Conservation (phyloP, 2,888 invertebrate genomes). For the Deilephila elpenor region DNA sequence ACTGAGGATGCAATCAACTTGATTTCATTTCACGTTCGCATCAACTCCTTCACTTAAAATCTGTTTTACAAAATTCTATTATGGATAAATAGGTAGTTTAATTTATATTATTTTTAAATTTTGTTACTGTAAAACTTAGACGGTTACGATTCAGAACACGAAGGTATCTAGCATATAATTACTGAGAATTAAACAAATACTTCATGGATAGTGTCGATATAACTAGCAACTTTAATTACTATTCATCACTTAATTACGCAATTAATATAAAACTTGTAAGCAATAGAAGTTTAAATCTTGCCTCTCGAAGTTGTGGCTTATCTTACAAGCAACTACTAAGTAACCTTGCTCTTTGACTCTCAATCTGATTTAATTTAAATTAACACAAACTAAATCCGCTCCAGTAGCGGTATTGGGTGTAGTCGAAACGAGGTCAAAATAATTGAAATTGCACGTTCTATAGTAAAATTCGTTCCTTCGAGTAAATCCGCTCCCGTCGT, state of each 20-base stretch:
- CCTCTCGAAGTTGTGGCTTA: neutral
- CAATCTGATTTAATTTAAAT: constrained; percentile 27
- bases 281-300: neutral
- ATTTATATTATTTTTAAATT: neutral
- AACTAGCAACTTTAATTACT: too few species aligned
- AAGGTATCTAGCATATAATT: too few species aligned
- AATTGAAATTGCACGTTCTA: constrained; percentile 30
- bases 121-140: too few species aligned
- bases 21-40: constrained; percentile 56
- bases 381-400: constrained; percentile 24
- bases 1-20: constrained; percentile 57
- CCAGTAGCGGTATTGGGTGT: constrained; percentile 26
- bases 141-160: too few species aligned
- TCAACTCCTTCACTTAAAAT: neutral
- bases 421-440: constrained; percentile 27
- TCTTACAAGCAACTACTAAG: constrained; percentile 9
- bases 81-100: neutral
- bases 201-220: too few species aligned
- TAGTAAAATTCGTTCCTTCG: constrained; percentile 32
- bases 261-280: neutral
- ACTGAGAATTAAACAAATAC: too few species aligned
- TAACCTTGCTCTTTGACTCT: constrained; percentile 27
- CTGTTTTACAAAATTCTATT: neutral
- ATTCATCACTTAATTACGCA: too few species aligned
- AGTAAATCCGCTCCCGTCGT: constrained; percentile 41